Base-by-base conservation (phyloP, 2,888 invertebrate genomes). In the Brachyptera putata region DNA sequence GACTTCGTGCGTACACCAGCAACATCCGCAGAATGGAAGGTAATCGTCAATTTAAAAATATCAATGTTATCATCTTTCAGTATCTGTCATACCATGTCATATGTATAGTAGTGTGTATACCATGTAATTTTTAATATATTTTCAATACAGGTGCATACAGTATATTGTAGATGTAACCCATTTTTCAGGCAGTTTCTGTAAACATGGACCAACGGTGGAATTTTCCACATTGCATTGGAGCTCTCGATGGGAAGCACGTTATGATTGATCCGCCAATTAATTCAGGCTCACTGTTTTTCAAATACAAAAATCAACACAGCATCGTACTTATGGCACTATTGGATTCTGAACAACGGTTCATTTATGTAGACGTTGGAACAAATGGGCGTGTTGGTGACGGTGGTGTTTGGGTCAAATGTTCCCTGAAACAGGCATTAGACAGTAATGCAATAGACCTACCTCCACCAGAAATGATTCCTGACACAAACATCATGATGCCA, bases 221-320 rank as follows among this genome's bases (percentile, higher is more conserved):
- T 48, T 64, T 66, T 34, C 56, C 63, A 43, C 63, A 66, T 48
- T 66, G 67, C 56, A 22, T 65, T 57, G 68, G 68, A 18, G 66
- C 67, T 22, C 61, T 69, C 39, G 50, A 50, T 16, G 50, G 50
- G 1, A 30, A 50, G 30, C 50, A 50, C 30, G 21, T 50, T 4
- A n/a, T 65, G 66, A 25, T 69, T 67, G 62, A 67, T 53, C 64
- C 66, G 56, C 64, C 64, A 7, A 49, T 61, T 14, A 62, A 66
- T 57, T 66, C 66, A 21, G 69, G 68, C 26, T 60, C 66, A 5
- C 61, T 66, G 30, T 70, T 63, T 65, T 67, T 67, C 57, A 71
- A 71, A 60, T 71, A 70, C 58, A 71, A 71, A 65, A 25, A 58
- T 21, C 58, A 55, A 26, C 62, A 64, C 36, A 66, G 64, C 57